Evolutionary conservation across 2,797 vertebrate species (phyloP).

Genomic region (Rhincodon typus): DNA sequence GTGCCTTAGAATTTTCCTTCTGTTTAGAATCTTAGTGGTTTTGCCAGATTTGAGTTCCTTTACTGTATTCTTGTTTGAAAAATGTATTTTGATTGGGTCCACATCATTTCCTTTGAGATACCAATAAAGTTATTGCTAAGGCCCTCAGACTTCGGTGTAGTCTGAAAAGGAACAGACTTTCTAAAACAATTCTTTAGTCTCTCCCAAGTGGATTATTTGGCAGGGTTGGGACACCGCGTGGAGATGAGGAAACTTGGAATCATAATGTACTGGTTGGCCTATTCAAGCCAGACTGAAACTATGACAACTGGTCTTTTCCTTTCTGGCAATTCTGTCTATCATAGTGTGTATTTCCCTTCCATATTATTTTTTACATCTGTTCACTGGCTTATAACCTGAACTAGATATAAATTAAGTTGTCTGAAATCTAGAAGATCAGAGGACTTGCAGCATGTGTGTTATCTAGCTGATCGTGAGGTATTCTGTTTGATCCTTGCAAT

Average conservation of each 20-base stretch:
- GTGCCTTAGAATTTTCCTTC: neutral
- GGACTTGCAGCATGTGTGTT: neutral
- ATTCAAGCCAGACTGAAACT: neutral
- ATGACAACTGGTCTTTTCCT: neutral
- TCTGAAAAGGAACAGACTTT: neutral
- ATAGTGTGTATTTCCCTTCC: neutral
- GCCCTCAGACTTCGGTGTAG: neutral
- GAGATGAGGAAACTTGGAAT: neutral
- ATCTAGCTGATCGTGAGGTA: neutral
- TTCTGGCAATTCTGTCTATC: neutral
- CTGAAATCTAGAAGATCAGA: neutral
- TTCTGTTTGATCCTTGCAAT: neutral
- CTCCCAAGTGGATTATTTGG: neutral
- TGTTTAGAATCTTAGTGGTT: neutral
- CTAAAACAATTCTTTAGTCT: neutral
- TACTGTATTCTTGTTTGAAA: neutral
- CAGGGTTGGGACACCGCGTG: too few relatives aligned
- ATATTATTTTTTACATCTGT: neutral
- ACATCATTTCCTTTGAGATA: neutral
- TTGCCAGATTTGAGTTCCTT: neutral
- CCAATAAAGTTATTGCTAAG: neutral
- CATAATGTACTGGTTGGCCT: neutral
- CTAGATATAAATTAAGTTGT: neutral
- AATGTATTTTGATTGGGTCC: neutral
- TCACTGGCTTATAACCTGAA: neutral